Percentiles rank a stretch among this genome's conserved stretches.
phyloP scores from a whole-genome alignment of 2,113 vertebrate genomes.

The Eleginops maclovinus region DNA sequence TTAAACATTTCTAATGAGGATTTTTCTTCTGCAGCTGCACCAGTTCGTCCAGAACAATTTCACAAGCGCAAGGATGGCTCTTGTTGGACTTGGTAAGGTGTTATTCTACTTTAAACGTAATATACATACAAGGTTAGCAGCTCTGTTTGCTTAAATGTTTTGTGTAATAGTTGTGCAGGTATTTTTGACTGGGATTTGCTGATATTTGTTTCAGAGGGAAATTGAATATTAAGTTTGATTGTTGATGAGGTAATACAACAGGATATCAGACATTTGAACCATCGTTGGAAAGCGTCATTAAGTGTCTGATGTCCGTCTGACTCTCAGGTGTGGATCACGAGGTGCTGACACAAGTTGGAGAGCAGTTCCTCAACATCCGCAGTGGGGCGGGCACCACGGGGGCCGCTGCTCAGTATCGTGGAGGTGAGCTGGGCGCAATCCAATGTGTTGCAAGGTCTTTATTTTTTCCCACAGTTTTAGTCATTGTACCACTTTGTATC shows the following conservation, averaged over 20 bases:
- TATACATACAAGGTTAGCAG: background rate
- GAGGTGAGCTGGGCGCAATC: constrained; percentile 82
- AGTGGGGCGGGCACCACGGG: constrained; percentile 88
- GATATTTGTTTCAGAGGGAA: too few relatives aligned
- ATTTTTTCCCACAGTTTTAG: too few relatives aligned
- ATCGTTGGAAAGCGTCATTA: too few relatives aligned
- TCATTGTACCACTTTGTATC: background rate
- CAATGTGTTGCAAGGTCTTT: background rate
- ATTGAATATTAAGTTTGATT: too few relatives aligned
- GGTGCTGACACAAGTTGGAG: constrained; percentile 91
- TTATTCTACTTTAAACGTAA: background rate
- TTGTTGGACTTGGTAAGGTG: constrained; percentile 92
- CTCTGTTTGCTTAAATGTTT: background rate
- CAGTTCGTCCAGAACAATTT: constrained; percentile 84
- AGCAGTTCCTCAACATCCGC: constrained; percentile 96
- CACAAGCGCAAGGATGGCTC: constrained; percentile 94
- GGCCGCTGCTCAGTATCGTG: constrained; percentile 87
- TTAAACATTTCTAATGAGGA: background rate
- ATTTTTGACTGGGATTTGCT: too few relatives aligned
- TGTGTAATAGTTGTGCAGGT: too few relatives aligned
- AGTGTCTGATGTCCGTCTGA: background rate
- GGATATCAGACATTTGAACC: too few relatives aligned
- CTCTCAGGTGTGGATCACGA: constrained; percentile 90
- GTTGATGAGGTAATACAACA: too few relatives aligned
- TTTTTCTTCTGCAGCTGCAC: constrained; percentile 73